Evolutionary conservation across 2,797 vertebrate genomes (phyloP).

Genomic region (Lacerta viridis): DNA sequence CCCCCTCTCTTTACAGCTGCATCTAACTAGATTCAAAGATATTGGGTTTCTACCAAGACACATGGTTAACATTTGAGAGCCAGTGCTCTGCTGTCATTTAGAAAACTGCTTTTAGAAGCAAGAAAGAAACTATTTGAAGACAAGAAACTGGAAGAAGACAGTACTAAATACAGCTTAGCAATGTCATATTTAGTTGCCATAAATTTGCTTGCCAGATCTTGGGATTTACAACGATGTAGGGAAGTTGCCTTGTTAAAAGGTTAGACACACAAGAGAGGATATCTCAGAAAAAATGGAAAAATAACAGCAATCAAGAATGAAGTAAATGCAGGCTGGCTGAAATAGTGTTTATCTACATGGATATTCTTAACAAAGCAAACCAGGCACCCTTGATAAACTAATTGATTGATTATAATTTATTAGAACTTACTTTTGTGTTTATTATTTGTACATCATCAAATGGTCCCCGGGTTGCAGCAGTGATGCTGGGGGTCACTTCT

Average conservation of each 20-base stretch:
- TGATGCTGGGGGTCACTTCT: background rate
- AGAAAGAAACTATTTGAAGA: constrained; percentile 56
- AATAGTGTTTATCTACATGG: background rate
- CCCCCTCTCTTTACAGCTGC: constrained; percentile 24
- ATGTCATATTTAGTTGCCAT: constrained; percentile 55
- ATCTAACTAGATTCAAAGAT: constrained; percentile 51
- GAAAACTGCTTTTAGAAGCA: constrained; percentile 58
- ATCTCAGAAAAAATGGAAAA: constrained; percentile 34
- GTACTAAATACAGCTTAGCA: constrained; percentile 43
- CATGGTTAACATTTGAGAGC: constrained; percentile 66
- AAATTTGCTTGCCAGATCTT: constrained; percentile 28
- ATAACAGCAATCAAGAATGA: constrained; percentile 36
- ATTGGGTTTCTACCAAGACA: constrained; percentile 44
- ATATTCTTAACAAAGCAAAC: background rate
- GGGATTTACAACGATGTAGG: constrained; percentile 43
- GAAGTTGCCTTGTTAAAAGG: constrained; percentile 55
- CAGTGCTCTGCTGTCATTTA: constrained; percentile 46
- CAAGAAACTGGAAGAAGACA: constrained; percentile 61
- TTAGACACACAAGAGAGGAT: constrained; percentile 52
- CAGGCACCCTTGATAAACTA: background rate
- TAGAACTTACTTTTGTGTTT: too few relatives aligned
- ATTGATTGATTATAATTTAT: too few relatives aligned
- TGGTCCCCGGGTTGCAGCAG: too few relatives aligned
- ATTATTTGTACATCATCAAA: too few relatives aligned
- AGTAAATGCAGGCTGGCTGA: constrained; percentile 13